Conservation (phyloP, 2,113 vertebrate genomes). For the Lycaon pictus region DNA sequence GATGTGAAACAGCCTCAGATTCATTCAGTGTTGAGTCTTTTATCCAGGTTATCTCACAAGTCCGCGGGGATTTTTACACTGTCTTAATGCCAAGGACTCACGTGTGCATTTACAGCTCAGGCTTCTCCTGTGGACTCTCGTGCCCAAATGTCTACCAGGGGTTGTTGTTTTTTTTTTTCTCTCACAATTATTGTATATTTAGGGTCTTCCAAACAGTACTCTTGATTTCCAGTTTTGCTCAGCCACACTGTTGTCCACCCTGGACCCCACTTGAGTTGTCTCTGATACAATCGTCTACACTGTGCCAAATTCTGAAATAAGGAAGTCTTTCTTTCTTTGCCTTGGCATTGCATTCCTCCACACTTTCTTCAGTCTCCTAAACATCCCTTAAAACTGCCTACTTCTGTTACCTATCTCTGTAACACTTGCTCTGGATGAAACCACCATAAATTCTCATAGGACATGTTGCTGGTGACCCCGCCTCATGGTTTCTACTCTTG, state of each 20-base stretch:
- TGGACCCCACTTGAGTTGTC: not conserved
- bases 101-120: not conserved
- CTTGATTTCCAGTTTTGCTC: not conserved
- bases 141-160: not conserved
- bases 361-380: not conserved
- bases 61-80: not conserved
- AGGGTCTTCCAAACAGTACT: not conserved
- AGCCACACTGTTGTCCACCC: not conserved
- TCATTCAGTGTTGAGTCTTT: not conserved
- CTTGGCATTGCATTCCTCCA: not conserved
- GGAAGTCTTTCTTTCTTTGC: not conserved
- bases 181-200: not conserved
- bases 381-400: not conserved
- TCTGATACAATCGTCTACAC: accelerated
- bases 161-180: not conserved
- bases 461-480: not conserved
- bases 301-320: not conserved
- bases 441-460: not conserved
- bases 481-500: not conserved
- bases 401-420: not conserved
- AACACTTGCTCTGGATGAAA: not conserved
- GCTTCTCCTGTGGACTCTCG: not conserved
- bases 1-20: not conserved
- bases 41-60: not conserved
- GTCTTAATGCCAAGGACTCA: not conserved